A percentile compares a stretch with the other conserved stretches of the same genome.
Evolutionary conservation across 2,888 invertebrate species (phyloP).

Genomic region (Aphrophora alni): DNA sequence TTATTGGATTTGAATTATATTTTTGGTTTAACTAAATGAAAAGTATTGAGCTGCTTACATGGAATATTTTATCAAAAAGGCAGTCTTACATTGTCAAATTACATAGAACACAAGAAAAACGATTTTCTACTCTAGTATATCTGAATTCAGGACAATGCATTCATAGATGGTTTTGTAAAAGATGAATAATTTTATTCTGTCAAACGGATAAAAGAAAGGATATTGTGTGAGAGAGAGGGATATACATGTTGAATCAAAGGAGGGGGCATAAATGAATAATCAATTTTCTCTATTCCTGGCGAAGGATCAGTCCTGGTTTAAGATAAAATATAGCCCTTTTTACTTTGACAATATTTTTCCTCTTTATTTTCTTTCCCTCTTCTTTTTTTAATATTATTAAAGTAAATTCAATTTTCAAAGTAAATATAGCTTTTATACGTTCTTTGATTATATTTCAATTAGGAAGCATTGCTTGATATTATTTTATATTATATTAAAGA

Average conservation of each 20-base stretch:
- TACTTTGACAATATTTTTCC: not conserved
- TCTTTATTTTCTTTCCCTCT: not conserved
- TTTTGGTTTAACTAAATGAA: too few relatives aligned
- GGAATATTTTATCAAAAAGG: too few relatives aligned
- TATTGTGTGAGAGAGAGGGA: not conserved
- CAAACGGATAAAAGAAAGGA: not conserved
- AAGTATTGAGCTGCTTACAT: too few relatives aligned
- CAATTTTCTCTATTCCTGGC: constrained; percentile 4
- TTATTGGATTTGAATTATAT: too few relatives aligned
- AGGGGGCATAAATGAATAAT: not conserved
- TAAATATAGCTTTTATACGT: too few relatives aligned
- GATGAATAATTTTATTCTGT: not conserved
- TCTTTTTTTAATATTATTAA: not conserved
- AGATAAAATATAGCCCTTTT: not conserved
- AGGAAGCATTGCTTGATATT: too few relatives aligned
- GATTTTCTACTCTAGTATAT: too few relatives aligned
- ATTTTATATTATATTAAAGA: too few relatives aligned
- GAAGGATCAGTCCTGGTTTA: not conserved
- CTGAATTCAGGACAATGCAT: too few relatives aligned
- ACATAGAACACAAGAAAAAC: too few relatives aligned
- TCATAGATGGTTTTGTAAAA: not conserved
- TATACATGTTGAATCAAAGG: not conserved
- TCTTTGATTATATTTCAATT: too few relatives aligned
- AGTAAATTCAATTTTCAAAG: not conserved
- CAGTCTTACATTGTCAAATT: too few relatives aligned